Evolutionary conservation across 2,888 invertebrate species (phyloP), one percentile per base, ranked within the genome.

Genomic region (Blastobasis adustella): DNA sequence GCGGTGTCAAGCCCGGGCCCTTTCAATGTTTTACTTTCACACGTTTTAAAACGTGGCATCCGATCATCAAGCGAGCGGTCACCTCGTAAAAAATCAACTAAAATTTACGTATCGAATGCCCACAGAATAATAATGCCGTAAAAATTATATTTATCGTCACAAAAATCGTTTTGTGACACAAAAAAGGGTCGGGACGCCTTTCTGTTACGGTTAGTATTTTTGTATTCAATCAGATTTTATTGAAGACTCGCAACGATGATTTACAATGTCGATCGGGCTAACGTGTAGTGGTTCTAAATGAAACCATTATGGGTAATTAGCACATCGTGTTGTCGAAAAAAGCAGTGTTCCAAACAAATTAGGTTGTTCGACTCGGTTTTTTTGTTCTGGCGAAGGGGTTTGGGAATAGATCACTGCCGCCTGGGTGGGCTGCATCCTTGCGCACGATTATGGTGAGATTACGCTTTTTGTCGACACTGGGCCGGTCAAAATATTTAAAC

Each of bases 11-110:
- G 66, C 65, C 61, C 59, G 56, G 58, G 74, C 74, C 78, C 80
- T 74, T 73, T 72, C 76, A 77, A 72, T 79, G 68, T 76, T 82
- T 73, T 74, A 79, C 81, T 83, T 84, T 87, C 85, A 84, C 84
- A 87, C 85, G 83, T 85, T 83, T 75, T 79, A 74, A 82, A 79
- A 81, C 63, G 60, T 71, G 67, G 76, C 74, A 78, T 82, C 79
- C 77, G 77, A 76, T 76, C 66, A 69, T 66, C 54, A 60, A 75
- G 78, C 71, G 76, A 79, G 69, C 71, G 76, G 77, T 73, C 79
- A 73, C 66, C 72, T 80, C 82, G 67, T 85, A 80, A 85, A 84
- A 62, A 54, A 68, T 76, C 62, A 72, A 73, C 73, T 79, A 66
- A 63, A 65, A 67, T 60, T 61, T 69, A 71, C 66, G 63, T 58